phyloP scores from a whole-genome alignment of 2,888 invertebrate species.

The Zygothrica quintamaculata region DNA sequence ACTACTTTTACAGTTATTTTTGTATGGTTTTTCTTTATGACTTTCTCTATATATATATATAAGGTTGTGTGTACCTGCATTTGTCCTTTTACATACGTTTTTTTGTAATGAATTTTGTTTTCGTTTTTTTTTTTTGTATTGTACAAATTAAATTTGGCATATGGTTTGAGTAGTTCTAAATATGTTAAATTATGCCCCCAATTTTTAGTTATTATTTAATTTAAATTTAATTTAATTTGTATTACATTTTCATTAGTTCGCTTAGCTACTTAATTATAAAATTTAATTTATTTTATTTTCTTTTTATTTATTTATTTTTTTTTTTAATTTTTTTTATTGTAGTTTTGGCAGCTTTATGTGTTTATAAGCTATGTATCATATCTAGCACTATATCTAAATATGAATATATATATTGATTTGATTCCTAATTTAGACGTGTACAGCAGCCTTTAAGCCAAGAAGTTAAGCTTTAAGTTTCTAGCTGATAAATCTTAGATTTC shows the following conservation, averaged over 20 bases:
- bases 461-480: too few relatives aligned
- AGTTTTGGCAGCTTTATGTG: constrained; percentile 67
- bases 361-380: constrained; percentile 64
- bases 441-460: background rate
- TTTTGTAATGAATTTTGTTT: constrained; percentile 27
- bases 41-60: constrained; percentile 21
- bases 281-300: too few relatives aligned
- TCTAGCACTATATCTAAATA: too few relatives aligned
- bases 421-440: background rate
- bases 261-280: constrained; percentile 72
- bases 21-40: constrained; percentile 6
- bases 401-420: too few relatives aligned
- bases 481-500: too few relatives aligned
- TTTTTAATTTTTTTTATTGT: constrained; percentile 59
- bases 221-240: constrained; percentile 13
- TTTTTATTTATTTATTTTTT: too few relatives aligned
- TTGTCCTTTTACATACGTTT: constrained; percentile 69
- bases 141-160: constrained; percentile 69
- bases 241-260: constrained; percentile 46
- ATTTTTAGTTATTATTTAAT: constrained; percentile 23
- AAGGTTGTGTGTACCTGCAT: constrained; percentile 65
- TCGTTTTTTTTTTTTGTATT: constrained; percentile 35
- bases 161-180: constrained; percentile 68
- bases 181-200: constrained; percentile 7
- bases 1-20: constrained; percentile 39